phyloP scores from a whole-genome alignment of 1,140 invertebrate genomes.

The Hycleus cichorii region DNA sequence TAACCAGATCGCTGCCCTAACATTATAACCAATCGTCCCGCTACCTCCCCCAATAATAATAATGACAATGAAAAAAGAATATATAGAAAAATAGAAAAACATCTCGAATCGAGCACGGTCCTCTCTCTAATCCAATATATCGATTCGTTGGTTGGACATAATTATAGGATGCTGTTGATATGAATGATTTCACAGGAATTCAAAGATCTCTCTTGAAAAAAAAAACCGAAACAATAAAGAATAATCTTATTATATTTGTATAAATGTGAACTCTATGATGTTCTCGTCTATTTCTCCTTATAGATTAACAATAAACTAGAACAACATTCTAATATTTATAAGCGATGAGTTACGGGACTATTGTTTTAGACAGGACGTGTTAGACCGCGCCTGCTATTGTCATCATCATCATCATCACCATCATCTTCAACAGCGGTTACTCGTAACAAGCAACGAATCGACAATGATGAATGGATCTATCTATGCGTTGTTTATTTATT shows the following conservation, averaged over 20 bases:
- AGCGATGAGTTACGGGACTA: conserved; percentile 11
- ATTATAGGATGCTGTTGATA: conserved; percentile 4
- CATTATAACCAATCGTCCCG: conserved; percentile 1
- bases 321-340: not conserved
- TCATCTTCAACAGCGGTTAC: too few species aligned
- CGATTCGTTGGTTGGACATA: conserved; percentile 5
- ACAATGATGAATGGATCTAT: conserved; percentile 8
- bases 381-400: conserved; percentile 12
- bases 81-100: too few species aligned
- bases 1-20: conserved; percentile 7
- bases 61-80: too few species aligned
- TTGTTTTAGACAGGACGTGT: conserved; percentile 10
- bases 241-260: too few species aligned
- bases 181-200: too few species aligned
- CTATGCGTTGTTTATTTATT: not conserved
- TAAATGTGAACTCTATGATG: too few species aligned
- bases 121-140: conserved; percentile 6
- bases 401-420: conserved; percentile 10
- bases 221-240: too few species aligned
- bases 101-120: not conserved
- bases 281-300: too few species aligned
- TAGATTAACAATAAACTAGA: too few species aligned
- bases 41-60: conserved; percentile 3
- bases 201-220: too few species aligned
- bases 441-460: conserved; percentile 7